phyloP scores from a whole-genome alignment of 37 sponge, comb jelly and placozoan genomes.

The Petrosia ficiformis region DNA sequence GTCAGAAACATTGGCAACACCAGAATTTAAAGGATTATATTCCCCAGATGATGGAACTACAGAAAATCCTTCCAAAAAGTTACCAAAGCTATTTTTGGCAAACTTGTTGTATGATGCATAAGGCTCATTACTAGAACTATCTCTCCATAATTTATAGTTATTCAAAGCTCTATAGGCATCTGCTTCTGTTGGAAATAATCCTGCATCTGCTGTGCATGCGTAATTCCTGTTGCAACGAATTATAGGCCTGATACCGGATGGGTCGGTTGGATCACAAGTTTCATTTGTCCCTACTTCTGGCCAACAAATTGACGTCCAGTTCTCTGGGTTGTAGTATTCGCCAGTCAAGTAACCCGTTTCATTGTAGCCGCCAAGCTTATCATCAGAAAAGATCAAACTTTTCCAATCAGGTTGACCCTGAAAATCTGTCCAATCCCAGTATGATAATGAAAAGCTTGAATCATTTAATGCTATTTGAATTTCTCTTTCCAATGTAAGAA shows the following conservation, averaged over 20 bases:
- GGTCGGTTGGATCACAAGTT: background rate
- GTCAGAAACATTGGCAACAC: background rate
- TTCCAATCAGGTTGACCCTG: too few species aligned
- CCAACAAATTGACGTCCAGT: background rate
- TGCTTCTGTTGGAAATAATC: background rate
- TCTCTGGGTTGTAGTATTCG: background rate
- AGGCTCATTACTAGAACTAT: background rate
- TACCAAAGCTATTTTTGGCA: background rate
- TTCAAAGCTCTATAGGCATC: background rate
- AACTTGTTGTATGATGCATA: background rate
- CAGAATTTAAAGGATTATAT: too few species aligned
- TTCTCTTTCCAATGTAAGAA: constrained; percentile 28
- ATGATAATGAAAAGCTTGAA: constrained; percentile 16
- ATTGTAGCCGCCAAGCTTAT: background rate
- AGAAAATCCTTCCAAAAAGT: background rate
- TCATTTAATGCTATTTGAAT: constrained; percentile 13
- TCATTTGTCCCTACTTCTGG: background rate
- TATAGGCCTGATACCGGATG: background rate
- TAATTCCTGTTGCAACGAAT: background rate
- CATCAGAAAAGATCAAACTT: background rate
- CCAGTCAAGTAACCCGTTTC: background rate
- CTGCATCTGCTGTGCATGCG: background rate
- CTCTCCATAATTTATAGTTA: background rate
- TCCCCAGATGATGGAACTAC: background rate
- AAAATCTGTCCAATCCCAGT: constrained; percentile 44